phyloP scores from a whole-genome alignment of 2,797 vertebrate species.

The Tenualosa ilisha region DNA sequence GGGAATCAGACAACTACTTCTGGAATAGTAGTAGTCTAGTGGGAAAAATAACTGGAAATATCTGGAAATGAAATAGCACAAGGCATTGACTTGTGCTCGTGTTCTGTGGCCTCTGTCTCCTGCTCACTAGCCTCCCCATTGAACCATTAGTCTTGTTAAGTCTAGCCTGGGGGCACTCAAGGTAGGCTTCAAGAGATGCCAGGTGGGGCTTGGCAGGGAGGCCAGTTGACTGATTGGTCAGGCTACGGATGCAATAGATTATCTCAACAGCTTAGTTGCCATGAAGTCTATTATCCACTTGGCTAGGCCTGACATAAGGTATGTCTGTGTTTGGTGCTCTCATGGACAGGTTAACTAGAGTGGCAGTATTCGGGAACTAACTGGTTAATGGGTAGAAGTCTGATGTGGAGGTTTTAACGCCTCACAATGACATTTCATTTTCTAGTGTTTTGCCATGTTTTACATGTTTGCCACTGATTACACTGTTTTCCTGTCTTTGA shows the following conservation, averaged over 20 bases:
- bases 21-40: not conserved
- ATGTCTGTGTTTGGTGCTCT: slow-evolving; percentile 43
- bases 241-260: slow-evolving; percentile 32
- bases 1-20: not conserved
- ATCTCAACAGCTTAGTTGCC: slow-evolving; percentile 51
- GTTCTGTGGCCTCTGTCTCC: not conserved
- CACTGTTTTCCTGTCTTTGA: not conserved
- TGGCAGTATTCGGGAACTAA: slow-evolving; percentile 35
- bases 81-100: not conserved
- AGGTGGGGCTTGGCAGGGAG: slow-evolving; percentile 27
- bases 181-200: slow-evolving; percentile 9
- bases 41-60: not conserved
- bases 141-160: slow-evolving; percentile 26
- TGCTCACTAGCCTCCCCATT: not conserved
- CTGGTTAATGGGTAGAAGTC: slow-evolving; percentile 45
- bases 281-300: slow-evolving; percentile 54
- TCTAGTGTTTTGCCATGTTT: not conserved
- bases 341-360: slow-evolving; percentile 48
- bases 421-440: not conserved
- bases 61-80: not conserved
- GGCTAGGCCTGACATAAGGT: slow-evolving; percentile 44
- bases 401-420: not conserved
- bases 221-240: slow-evolving; percentile 29
- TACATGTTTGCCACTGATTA: not conserved
- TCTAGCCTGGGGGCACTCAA: slow-evolving; percentile 3